Conservation (phyloP, 2,113 vertebrate species). For the Hippotragus niger region DNA sequence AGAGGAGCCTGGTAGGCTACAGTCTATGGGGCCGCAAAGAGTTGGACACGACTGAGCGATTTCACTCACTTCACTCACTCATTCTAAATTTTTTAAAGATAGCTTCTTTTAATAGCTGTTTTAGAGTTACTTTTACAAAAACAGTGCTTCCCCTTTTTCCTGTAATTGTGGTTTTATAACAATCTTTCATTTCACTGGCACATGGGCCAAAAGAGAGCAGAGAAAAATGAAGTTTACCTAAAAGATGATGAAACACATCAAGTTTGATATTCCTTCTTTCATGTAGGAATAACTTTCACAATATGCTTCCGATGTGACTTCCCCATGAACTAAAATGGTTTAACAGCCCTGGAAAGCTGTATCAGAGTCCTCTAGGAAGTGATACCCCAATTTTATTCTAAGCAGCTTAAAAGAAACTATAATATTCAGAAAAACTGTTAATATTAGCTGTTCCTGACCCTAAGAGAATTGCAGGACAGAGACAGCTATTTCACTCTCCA, state of each 20-base stretch:
- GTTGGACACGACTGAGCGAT: too few species aligned
- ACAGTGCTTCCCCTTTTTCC: neutral
- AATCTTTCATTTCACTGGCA: neutral
- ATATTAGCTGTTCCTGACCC: neutral
- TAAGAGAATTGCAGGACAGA: neutral
- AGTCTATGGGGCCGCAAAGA: too few species aligned
- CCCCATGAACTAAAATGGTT: neutral
- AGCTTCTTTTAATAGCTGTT: neutral
- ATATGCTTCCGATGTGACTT: neutral
- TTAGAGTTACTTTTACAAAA: neutral
- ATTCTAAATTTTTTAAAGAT: neutral
- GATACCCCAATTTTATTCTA: neutral
- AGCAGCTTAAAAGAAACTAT: neutral
- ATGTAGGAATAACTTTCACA: neutral
- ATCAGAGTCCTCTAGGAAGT: neutral
- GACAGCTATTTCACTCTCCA: neutral
- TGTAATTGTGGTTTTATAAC: neutral
- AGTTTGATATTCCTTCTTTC: neutral
- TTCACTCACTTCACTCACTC: too few species aligned
- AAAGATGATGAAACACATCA: neutral
- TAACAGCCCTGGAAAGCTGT: neutral
- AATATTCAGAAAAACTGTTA: neutral
- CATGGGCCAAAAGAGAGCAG: neutral
- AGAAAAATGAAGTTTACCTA: neutral
- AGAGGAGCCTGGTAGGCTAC: too few species aligned